phyloP scores from a whole-genome alignment of 2,113 vertebrate species.

The Syngnathoides biaculeatus region DNA sequence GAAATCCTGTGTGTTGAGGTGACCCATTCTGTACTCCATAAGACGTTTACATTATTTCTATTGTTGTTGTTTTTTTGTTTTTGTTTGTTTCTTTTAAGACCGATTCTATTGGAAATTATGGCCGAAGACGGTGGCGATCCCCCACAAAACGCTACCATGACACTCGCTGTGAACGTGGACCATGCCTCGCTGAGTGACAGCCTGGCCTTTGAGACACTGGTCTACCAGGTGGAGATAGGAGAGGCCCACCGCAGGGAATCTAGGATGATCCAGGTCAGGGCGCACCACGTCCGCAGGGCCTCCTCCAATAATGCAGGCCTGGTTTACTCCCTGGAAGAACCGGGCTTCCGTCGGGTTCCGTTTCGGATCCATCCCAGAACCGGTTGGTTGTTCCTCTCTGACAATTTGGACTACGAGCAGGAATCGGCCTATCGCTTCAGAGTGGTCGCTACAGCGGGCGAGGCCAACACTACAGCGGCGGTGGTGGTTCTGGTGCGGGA shows the following conservation, averaged over 20 bases:
- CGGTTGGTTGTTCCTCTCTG: conserved; percentile 81
- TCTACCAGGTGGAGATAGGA: conserved; percentile 85
- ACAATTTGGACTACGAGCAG: conserved; percentile 80
- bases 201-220: conserved; percentile 81
- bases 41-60: too few relatives aligned
- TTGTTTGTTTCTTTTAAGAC: neutral
- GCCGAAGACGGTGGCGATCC: conserved; percentile 81
- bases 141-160: conserved; percentile 68
- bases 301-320: neutral
- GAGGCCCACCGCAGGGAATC: conserved; percentile 72
- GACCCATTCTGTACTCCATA: too few relatives aligned
- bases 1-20: too few relatives aligned
- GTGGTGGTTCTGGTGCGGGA: conserved; percentile 82
- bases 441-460: conserved; percentile 64
- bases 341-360: conserved; percentile 48
- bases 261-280: conserved; percentile 78
- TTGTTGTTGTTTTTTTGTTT: neutral
- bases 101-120: conserved; percentile 57
- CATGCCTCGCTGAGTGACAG: conserved; percentile 47
- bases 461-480: conserved; percentile 70
- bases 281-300: conserved; percentile 45
- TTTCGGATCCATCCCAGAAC: conserved; percentile 77
- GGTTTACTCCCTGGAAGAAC: conserved; percentile 71
- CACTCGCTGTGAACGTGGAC: conserved; percentile 72
- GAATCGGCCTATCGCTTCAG: conserved; percentile 69